Evolutionary conservation across 2,113 vertebrate species (phyloP), one percentile per base, ranked within the genome.

Genomic region (Albula glossodonta): DNA sequence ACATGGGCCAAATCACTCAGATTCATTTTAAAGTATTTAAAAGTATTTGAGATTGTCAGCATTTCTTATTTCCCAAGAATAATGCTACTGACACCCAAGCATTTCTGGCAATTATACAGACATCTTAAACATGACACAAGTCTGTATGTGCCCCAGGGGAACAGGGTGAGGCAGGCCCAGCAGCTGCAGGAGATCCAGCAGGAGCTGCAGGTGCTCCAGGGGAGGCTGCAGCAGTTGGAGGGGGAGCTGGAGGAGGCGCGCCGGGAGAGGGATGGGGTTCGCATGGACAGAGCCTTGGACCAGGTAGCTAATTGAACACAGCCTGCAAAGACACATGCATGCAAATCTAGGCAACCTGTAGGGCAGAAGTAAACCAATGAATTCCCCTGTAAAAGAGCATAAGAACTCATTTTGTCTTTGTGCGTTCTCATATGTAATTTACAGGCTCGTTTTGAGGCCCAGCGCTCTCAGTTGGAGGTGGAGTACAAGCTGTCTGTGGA

Each of bases 211-310:
- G 70, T 90, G 12, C 85, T 86, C 22, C 93, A 93, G 80, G 78
- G 88, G 0, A 92, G 94, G 13, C 70, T 93, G 22, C 92, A 52
- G 51, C 88, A 89, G n/a, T 60, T 95, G 12, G 92, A 95, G 86
- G 89, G 88, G 1, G 95, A 95, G 4, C 85, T 96, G 91, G 94
- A 96, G 57, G 87, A 90, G 0, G 91, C 87, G 0, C 92, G 91
- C 83, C 88, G 93, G 22, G 95, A 95, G 84, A 91, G 92, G 80
- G 96, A 96, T 0, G 83, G 89, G 0, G 84, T 93, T 85, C 92
- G 93, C 78, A 92, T 95, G 93, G 96, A 96, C 48, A 92, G 93
- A 86, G 95, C 93, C 81, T 84, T 96, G 89, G 91, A 94, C 31
- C 94, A 96, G 96, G 96, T 96, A 3, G 6, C 63, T 53, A 19